Percentiles rank a stretch among this genome's conserved stretches.
Conservation (phyloP, 2,888 invertebrate species). For the Cremastobaeus sp. region DNA sequence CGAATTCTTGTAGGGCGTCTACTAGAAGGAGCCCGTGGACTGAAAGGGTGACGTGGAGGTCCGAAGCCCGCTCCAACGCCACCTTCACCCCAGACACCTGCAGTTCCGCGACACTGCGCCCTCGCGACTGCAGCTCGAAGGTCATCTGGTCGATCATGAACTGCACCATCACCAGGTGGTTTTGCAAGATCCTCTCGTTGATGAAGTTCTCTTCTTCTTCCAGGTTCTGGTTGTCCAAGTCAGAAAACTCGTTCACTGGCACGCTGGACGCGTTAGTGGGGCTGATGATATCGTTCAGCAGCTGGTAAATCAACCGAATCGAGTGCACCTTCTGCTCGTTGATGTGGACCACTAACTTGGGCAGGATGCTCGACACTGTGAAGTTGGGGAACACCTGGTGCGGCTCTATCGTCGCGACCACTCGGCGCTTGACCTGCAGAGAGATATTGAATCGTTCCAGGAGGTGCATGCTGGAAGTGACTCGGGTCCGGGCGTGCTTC, state of each 20-base stretch:
- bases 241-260: constrained; percentile 66
- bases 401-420: constrained; percentile 90
- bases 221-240: constrained; percentile 69
- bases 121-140: constrained; percentile 87
- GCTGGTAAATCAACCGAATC: constrained; percentile 81
- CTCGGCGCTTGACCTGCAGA: constrained; percentile 86
- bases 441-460: constrained; percentile 84
- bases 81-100: constrained; percentile 93
- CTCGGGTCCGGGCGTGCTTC: constrained; percentile 91
- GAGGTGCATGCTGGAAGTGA: constrained; percentile 91
- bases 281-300: constrained; percentile 70
- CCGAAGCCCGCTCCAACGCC: constrained; percentile 85
- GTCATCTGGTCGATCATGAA: constrained; percentile 93
- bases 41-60: constrained; percentile 88
- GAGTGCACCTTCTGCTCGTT: constrained; percentile 92
- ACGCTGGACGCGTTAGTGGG: too few relatives aligned
- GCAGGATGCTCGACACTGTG: constrained; percentile 90
- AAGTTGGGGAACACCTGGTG: constrained; percentile 86
- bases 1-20: constrained; percentile 96
- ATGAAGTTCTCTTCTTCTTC: constrained; percentile 66
- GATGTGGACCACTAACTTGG: constrained; percentile 91
- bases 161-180: constrained; percentile 85
- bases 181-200: constrained; percentile 67
- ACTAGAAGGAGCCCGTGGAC: constrained; percentile 95
- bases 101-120: constrained; percentile 93